phyloP scores from a whole-genome alignment of 2,888 invertebrate species.

The Marronus borbonicus region DNA sequence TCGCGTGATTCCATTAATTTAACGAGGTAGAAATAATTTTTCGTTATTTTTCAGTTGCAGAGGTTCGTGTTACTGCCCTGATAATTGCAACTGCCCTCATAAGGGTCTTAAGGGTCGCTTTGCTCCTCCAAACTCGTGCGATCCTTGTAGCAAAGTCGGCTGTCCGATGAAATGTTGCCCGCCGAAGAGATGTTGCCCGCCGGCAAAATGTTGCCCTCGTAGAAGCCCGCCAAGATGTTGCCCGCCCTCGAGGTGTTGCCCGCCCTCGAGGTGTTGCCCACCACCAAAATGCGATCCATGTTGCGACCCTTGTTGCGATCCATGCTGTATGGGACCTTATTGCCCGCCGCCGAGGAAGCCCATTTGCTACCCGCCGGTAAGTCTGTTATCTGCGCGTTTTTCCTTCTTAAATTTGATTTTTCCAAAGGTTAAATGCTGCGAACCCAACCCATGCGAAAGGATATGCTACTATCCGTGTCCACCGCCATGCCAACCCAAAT shows the following conservation, averaged over 20 bases:
- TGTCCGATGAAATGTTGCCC: constrained; percentile 49
- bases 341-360: constrained; percentile 49
- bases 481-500: constrained; percentile 55
- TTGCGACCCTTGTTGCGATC: constrained; percentile 25
- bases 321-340: constrained; percentile 24
- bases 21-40: too few species aligned
- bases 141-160: constrained; percentile 53
- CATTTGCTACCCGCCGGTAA: constrained; percentile 53
- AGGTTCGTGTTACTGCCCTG: constrained; percentile 58
- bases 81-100: constrained; percentile 55
- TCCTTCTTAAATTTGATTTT: not conserved
- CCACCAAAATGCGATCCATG: constrained; percentile 27
- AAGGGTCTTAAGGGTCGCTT: constrained; percentile 54
- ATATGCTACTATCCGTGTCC: constrained; percentile 58
- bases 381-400: constrained; percentile 33
- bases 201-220: constrained; percentile 50
- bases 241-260: constrained; percentile 52
- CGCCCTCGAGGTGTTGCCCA: constrained; percentile 1
- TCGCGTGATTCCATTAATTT: too few species aligned
- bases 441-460: constrained; percentile 60
- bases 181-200: constrained; percentile 49
- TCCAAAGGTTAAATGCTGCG: constrained; percentile 63
- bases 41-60: constrained; percentile 45
- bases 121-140: constrained; percentile 52
- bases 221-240: constrained; percentile 47